Evolutionary conservation across 2,888 invertebrate species (phyloP).

Genomic region (Yponomeuta malinellus): DNA sequence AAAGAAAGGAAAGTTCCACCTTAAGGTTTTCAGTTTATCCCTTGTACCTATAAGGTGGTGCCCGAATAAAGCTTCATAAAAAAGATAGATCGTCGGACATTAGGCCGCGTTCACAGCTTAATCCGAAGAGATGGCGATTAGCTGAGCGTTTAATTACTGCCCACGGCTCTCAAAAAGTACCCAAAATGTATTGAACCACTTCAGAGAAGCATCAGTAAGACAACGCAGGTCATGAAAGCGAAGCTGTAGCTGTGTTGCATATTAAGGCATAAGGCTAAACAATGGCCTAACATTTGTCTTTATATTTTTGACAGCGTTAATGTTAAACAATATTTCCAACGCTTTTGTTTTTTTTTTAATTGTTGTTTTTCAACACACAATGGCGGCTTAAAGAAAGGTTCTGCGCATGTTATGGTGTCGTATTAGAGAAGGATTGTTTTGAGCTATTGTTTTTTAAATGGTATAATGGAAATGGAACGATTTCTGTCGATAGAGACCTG

Average conservation of each 20-base stretch:
- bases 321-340: conserved; percentile 8
- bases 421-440: background rate
- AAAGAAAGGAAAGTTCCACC: too few species aligned
- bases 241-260: background rate
- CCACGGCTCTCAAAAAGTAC: background rate
- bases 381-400: background rate
- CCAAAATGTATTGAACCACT: background rate
- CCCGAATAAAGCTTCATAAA: conserved; percentile 45
- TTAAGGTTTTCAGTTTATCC: conserved; percentile 17
- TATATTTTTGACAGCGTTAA: conserved; percentile 29
- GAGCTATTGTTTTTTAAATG: background rate
- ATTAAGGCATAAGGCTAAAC: conserved; percentile 29
- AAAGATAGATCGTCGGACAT: conserved; percentile 63
- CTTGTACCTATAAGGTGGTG: conserved; percentile 35
- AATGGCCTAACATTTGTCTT: conserved; percentile 48
- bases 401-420: background rate
- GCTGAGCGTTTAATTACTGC: conserved; percentile 52
- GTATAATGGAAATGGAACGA: background rate
- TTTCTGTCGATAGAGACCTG: background rate
- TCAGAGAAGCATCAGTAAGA: background rate
- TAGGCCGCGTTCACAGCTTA: conserved; percentile 58
- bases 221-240: background rate
- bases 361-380: background rate
- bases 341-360: conserved; percentile 3
- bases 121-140: conserved; percentile 58